Base-by-base conservation (phyloP, 2,888 invertebrate genomes). In the Drosophila cognata region DNA sequence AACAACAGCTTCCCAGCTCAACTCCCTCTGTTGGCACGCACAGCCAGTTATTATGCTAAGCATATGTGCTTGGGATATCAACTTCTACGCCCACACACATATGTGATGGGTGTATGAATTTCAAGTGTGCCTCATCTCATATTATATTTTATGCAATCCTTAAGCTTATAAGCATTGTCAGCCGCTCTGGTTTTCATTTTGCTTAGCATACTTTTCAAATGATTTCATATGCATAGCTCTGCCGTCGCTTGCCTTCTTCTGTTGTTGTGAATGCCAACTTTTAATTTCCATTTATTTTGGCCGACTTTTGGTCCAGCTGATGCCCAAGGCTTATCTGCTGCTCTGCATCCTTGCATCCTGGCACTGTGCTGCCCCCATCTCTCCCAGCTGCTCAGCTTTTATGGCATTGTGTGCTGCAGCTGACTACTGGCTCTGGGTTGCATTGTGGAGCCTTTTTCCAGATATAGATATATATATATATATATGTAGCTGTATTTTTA, bases 221-320 rank as follows among this genome's bases (percentile, higher is more conserved):
- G 18, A 67, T 56, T 41, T 65, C 53, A 56, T 67, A 63, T 71
- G 64, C 69, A 62, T 66, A 43, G 48, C 36, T 48, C 69, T 61
- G 51, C 43, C 31, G 33, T 55, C 50, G 48, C 51, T 79, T 68
- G 67, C 66, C 62, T 70, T 55, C 61, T 60, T 58, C 58, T 79
- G 31, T 33, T 55, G 55, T 59, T 31, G 31, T 61, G 60, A 59
- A 70, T 80, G 74, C 74, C 74, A 87, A 79, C 79, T 84, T 84
- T 84, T 84, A 87, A 84, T 87, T 84, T 87, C 63, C 82, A 74
- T 88, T 84, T 82, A 79, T 81, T 76, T 74, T 75, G 81, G 74
- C 71, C 69, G 84, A 84, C 79, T 78, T 80, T 60, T 74, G 67
- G 67, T 28, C 57, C 64, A 67, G 66, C 67, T 73, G 79, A 46